These are phyloP conservation scores for Drosophila neonasuta DNA, from an alignment of 2,888 invertebrate species.

Conservation along the genomic window DNA sequence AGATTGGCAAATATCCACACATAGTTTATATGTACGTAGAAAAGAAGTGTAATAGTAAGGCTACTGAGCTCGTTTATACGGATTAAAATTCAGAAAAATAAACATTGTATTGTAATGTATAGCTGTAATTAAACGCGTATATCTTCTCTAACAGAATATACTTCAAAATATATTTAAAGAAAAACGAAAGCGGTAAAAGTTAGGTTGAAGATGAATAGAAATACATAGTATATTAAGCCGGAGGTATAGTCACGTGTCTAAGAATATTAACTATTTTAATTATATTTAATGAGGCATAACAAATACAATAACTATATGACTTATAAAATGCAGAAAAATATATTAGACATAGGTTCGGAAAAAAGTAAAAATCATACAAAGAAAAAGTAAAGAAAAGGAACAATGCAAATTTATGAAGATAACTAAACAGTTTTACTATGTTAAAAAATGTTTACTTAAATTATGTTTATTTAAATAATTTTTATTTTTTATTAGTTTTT, in stretches of 20 bases:
- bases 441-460: slow-evolving; percentile 49
- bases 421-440: slow-evolving; percentile 50
- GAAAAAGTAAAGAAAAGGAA: slow-evolving; percentile 17
- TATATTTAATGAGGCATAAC: slow-evolving; percentile 65
- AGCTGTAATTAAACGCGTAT: slow-evolving; percentile 58
- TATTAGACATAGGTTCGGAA: slow-evolving; percentile 17
- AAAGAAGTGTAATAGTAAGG: slow-evolving; percentile 43
- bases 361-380: slow-evolving; percentile 18
- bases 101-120: slow-evolving; percentile 65
- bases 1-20: slow-evolving; percentile 14
- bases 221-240: slow-evolving; percentile 55
- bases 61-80: slow-evolving; percentile 38
- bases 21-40: slow-evolving; percentile 54
- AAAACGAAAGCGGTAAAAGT: slow-evolving; percentile 58
- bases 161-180: slow-evolving; percentile 59
- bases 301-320: slow-evolving; percentile 61
- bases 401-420: slow-evolving; percentile 51
- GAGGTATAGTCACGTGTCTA: slow-evolving; percentile 44
- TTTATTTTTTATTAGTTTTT: slow-evolving; percentile 13
- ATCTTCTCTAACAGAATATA: slow-evolving; percentile 49
- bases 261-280: slow-evolving; percentile 71
- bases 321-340: slow-evolving; percentile 35
- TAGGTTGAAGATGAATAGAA: slow-evolving; percentile 71
- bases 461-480: slow-evolving; percentile 12
- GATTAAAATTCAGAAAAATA: slow-evolving; percentile 40